Evolutionary conservation across 2,888 invertebrate genomes (phyloP), one percentile per base, ranked within the genome.

Genomic region (Hofmannophila pseudospretella): DNA sequence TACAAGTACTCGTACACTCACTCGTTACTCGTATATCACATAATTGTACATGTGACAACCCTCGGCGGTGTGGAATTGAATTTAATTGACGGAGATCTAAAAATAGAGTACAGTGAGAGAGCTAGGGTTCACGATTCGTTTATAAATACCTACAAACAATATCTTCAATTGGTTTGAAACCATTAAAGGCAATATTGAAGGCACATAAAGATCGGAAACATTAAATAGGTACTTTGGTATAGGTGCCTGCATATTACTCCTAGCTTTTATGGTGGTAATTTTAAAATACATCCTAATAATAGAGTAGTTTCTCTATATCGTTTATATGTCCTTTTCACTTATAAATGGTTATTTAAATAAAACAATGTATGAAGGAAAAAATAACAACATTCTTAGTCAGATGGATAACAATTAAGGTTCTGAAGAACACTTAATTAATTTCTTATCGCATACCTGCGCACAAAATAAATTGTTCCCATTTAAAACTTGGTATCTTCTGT

Each of bases 41-140:
- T 76, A 75, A 77, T 81, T 80, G 77, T 65, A 49, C 56, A 57
- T 66, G 67, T 67, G 72, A 78, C 81, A 80, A 67, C 72, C 71
- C 72, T 66, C 55, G 51, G 53, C 58, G 45, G 51, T 42, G 54
- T 57, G 52, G 68, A 82, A 84, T 85, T 85, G 79, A 68, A 70
- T 75, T 77, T 84, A 82, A 82, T 84, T 81, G 78, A 75, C 55
- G 56, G 41, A 36, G 51, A 42, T 62, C 79, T 81, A 81, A 73
- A 81, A 77, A 41, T 41, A 41, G n/a, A n/a, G 34, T 14, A 11
- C 13, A 34, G 19, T 13, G 22, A 32, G 10, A 34, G 14, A 27
- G 12, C 4, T 7, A 34, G 27, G 20, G 34, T 34, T 27, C 10
- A 27, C 27, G 27, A 4, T 3, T 27, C 27, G 27, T 27, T 27